Percentiles rank a stretch among this genome's conserved stretches.
These are phyloP conservation scores for Oligia strigilis DNA, from an alignment of 2,888 invertebrate genomes.

Conservation along the genomic window DNA sequence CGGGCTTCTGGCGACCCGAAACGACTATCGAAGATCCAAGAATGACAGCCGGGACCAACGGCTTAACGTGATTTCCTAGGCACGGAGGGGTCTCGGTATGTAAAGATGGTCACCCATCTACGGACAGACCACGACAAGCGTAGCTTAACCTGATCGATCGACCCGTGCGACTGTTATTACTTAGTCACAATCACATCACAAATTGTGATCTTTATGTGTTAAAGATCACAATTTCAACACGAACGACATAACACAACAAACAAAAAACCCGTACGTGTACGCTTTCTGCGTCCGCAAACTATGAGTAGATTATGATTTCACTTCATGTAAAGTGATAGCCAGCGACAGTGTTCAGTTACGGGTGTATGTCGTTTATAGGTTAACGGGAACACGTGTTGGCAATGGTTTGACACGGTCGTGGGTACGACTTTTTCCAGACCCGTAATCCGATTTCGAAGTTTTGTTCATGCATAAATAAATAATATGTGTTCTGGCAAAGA, in stretches of 20 bases:
- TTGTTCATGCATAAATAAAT: too few species aligned
- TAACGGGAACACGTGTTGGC: slow-evolving; percentile 14
- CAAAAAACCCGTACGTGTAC: slow-evolving; percentile 56
- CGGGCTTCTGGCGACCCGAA: background rate
- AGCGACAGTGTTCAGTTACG: slow-evolving; percentile 43
- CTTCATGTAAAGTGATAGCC: slow-evolving; percentile 56
- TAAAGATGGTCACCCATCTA: background rate
- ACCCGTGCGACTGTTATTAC: background rate
- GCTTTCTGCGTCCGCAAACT: slow-evolving; percentile 47
- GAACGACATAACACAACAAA: slow-evolving; percentile 14
- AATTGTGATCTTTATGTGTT: too few species aligned
- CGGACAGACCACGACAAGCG: background rate
- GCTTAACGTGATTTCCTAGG: background rate
- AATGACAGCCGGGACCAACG: background rate
- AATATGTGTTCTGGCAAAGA: background rate
- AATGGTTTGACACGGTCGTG: background rate
- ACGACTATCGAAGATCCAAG: background rate
- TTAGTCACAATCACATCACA: background rate
- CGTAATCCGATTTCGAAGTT: background rate
- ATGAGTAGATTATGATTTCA: slow-evolving; percentile 57
- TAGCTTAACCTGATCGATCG: background rate
- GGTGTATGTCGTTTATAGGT: slow-evolving; percentile 25
- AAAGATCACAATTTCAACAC: slow-evolving; percentile 7
- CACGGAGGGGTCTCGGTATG: background rate
- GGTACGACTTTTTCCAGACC: background rate